These are phyloP conservation scores for Syrmaticus mikado DNA, from an alignment of 2,113 vertebrate genomes.

Conservation along the genomic window DNA sequence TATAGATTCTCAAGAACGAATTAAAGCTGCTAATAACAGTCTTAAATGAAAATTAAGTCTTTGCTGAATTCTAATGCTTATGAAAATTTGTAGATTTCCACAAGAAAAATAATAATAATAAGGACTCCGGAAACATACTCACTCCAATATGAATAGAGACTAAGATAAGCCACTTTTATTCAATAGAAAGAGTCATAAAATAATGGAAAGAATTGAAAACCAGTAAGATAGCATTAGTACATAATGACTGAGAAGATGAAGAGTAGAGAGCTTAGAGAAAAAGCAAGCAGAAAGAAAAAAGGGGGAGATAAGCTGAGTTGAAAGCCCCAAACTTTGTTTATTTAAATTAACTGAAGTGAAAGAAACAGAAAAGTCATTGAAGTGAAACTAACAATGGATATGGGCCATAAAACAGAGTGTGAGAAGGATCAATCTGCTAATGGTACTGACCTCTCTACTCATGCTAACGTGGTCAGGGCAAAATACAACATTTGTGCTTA, in stretches of 20 bases:
- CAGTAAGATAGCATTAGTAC: neutral
- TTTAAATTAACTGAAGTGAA: conserved; percentile 40
- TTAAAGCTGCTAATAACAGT: conserved; percentile 1
- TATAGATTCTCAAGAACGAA: conserved; percentile 4
- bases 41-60: neutral
- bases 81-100: neutral
- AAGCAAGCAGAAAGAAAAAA: neutral
- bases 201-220: neutral
- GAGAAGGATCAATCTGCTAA: conserved; percentile 56
- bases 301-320: neutral
- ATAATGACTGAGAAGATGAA: neutral
- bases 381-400: conserved; percentile 35
- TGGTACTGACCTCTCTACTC: conserved; percentile 46
- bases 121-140: neutral
- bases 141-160: neutral
- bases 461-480: neutral
- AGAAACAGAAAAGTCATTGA: conserved; percentile 8
- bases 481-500: conserved; percentile 51
- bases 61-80: conserved; percentile 5
- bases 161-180: neutral
- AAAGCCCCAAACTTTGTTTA: conserved; percentile 50
- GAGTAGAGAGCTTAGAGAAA: neutral
- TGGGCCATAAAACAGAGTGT: neutral
- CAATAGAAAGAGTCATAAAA: neutral
- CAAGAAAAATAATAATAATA: neutral